These are phyloP conservation scores for Papilio polytes DNA, from an alignment of 1,140 invertebrate species.

Conservation along the genomic window DNA sequence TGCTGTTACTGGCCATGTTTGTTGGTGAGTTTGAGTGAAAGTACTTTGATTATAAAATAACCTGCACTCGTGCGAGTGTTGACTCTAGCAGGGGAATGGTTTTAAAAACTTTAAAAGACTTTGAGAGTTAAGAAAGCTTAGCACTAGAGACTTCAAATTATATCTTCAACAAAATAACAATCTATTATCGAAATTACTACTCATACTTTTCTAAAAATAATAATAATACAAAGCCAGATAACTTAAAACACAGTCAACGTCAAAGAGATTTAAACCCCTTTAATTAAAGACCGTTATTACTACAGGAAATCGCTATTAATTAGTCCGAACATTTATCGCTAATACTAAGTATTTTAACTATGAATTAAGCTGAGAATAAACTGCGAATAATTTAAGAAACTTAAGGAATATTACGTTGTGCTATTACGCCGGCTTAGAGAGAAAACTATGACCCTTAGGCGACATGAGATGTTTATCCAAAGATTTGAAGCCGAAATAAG, in stretches of 20 bases:
- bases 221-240: neutral
- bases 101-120: too few relatives aligned
- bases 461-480: neutral
- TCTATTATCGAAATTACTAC: neutral
- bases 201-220: neutral
- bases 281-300: neutral
- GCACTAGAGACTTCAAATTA: neutral
- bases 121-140: too few relatives aligned
- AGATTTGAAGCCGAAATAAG: neutral
- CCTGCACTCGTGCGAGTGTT: too few relatives aligned
- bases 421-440: neutral
- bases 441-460: neutral
- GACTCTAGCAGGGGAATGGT: too few relatives aligned
- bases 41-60: neutral
- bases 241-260: neutral
- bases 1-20: conserved; percentile 39
- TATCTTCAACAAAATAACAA: neutral
- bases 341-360: neutral
- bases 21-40: conserved; percentile 41
- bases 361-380: neutral
- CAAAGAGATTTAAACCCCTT: neutral
- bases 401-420: too few relatives aligned
- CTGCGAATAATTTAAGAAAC: neutral
- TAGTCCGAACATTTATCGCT: too few relatives aligned
- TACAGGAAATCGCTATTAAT: neutral